Evolutionary conservation across 2,888 invertebrate genomes (phyloP).

Genomic region (Melanostoma scalare): DNA sequence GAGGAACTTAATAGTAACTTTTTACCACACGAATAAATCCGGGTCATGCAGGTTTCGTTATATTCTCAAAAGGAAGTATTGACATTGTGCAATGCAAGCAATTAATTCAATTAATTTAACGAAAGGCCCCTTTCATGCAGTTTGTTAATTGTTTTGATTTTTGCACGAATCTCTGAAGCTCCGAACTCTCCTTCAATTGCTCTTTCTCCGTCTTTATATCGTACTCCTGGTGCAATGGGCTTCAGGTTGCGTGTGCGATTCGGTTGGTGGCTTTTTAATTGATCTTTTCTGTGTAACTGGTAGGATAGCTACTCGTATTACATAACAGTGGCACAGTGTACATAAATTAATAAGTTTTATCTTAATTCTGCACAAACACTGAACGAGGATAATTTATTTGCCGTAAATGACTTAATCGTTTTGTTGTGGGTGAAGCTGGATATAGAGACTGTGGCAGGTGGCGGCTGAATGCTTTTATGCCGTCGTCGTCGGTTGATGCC

Average conservation of each 20-base stretch:
- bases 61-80: constrained; percentile 54
- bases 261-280: constrained; percentile 58
- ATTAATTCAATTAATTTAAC: constrained; percentile 70
- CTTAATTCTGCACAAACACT: constrained; percentile 50
- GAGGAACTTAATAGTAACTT: constrained; percentile 23
- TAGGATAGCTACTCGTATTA: constrained; percentile 48
- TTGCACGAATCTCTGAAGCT: neutral
- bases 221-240: constrained; percentile 50
- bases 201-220: neutral
- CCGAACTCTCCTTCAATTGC: neutral
- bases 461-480: constrained; percentile 5
- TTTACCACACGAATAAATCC: constrained; percentile 27
- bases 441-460: constrained; percentile 10
- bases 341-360: constrained; percentile 50
- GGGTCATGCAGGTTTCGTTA: constrained; percentile 41
- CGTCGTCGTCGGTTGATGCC: constrained; percentile 4
- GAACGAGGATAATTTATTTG: constrained; percentile 62
- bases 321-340: constrained; percentile 48
- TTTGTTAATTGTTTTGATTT: constrained; percentile 61
- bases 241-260: constrained; percentile 59
- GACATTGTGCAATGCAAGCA: constrained; percentile 66
- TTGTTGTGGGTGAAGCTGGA: constrained; percentile 57
- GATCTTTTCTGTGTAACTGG: constrained; percentile 44
- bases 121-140: constrained; percentile 59
- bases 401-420: constrained; percentile 60